Evolutionary conservation across 2,888 invertebrate species (phyloP).

Genomic region (Cephus spinipes): DNA sequence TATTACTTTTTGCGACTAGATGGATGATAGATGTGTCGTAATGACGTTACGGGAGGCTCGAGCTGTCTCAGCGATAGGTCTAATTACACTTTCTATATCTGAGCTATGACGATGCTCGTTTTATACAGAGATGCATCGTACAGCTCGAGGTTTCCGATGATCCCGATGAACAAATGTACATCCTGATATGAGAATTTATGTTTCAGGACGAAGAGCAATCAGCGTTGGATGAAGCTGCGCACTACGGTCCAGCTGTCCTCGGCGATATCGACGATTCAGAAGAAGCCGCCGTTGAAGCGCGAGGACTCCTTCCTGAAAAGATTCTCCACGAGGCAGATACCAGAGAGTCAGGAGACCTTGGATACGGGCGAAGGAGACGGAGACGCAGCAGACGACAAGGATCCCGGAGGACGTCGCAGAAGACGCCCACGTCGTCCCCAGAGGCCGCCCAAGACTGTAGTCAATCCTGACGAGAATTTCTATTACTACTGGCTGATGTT

Average conservation of each 20-base stretch:
- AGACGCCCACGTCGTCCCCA: conserved; percentile 76
- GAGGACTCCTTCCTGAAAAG: conserved; percentile 94
- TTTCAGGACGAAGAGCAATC: conserved; percentile 90
- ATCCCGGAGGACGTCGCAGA: conserved; percentile 71
- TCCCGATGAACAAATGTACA: conserved; percentile 4
- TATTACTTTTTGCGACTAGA: neutral
- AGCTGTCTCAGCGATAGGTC: neutral
- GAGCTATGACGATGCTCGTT: neutral
- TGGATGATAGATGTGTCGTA: neutral
- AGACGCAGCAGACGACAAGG: conserved; percentile 68
- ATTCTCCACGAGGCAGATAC: conserved; percentile 92
- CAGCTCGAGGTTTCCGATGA: neutral
- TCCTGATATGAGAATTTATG: conserved; percentile 11
- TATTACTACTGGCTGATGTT: conserved; percentile 96
- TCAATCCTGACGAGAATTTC: conserved; percentile 95
- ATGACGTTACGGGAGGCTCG: neutral
- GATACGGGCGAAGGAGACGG: conserved; percentile 78
- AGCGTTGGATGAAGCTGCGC: conserved; percentile 95
- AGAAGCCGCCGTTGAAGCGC: conserved; percentile 89
- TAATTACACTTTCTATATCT: neutral
- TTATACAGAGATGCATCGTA: neutral
- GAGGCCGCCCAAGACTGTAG: conserved; percentile 82
- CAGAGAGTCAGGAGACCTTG: conserved; percentile 86
- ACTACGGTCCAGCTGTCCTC: conserved; percentile 94
- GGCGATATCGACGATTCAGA: conserved; percentile 81